Evolutionary conservation across 2,797 vertebrate genomes (phyloP).

Genomic region (Nannoperca australis): DNA sequence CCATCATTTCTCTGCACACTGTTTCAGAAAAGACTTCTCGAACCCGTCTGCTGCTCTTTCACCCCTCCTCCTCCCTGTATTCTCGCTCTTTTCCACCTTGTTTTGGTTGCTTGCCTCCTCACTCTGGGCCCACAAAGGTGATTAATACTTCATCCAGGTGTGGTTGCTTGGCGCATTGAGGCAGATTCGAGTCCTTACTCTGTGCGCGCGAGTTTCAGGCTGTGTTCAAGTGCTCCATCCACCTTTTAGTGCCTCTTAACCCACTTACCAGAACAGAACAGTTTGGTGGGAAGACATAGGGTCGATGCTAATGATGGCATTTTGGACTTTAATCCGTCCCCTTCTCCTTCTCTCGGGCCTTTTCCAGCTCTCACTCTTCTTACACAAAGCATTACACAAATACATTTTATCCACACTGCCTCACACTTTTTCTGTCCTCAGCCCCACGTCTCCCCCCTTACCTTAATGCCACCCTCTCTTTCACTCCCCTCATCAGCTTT

Average conservation of each 20-base stretch:
- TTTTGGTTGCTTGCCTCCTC: constrained; percentile 43
- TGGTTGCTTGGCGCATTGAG: constrained; percentile 25
- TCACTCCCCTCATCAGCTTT: constrained; percentile 58
- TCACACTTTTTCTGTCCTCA: constrained; percentile 29
- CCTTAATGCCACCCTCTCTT: constrained; percentile 64
- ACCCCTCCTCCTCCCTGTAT: constrained; percentile 8
- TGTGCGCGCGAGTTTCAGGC: constrained; percentile 12
- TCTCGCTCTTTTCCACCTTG: not conserved
- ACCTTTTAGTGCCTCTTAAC: constrained; percentile 56
- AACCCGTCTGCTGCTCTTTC: constrained; percentile 16
- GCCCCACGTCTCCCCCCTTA: constrained; percentile 68
- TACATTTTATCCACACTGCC: constrained; percentile 20
- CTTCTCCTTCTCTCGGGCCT: constrained; percentile 29
- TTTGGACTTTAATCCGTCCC: constrained; percentile 46
- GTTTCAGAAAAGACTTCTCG: not conserved
- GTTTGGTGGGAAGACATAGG: constrained; percentile 41
- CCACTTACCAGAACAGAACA: constrained; percentile 45
- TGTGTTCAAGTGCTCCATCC: constrained; percentile 17
- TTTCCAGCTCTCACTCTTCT: constrained; percentile 37
- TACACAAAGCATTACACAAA: constrained; percentile 52
- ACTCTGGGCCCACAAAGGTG: constrained; percentile 21
- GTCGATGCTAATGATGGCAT: constrained; percentile 38
- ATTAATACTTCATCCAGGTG: constrained; percentile 62
- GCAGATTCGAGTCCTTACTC: constrained; percentile 27
- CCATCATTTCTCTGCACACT: constrained; percentile 21